These are phyloP conservation scores for Tetramorium parvispinum DNA, from an alignment of 1,140 invertebrate genomes.

Conservation along the genomic window DNA sequence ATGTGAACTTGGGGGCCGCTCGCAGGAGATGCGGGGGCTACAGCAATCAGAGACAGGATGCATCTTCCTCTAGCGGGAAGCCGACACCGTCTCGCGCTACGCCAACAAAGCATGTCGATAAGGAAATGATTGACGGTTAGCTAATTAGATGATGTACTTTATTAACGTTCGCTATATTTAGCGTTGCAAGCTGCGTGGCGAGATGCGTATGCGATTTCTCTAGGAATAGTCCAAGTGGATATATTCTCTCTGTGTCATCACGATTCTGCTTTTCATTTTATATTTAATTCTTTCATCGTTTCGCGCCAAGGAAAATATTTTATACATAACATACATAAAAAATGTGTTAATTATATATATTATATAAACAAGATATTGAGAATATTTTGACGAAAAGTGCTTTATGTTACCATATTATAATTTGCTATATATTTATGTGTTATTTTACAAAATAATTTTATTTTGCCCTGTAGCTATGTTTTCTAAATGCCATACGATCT, in stretches of 20 bases:
- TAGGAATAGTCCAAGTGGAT: background rate
- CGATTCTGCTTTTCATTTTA: background rate
- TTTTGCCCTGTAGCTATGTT: background rate
- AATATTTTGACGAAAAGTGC: background rate
- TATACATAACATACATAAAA: background rate
- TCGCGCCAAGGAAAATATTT: background rate
- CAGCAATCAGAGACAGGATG: conserved; percentile 74
- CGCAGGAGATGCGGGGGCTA: conserved; percentile 45
- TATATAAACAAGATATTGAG: background rate
- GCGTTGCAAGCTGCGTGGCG: conserved; percentile 6
- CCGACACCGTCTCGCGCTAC: conserved; percentile 17
- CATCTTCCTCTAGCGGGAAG: conserved; percentile 62
- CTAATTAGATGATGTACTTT: conserved; percentile 73
- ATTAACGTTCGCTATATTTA: conserved; percentile 69
- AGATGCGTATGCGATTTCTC: background rate
- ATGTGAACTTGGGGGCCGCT: conserved; percentile 49
- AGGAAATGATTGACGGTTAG: conserved; percentile 76
- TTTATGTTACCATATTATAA: background rate
- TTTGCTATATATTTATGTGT: background rate
- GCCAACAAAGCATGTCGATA: conserved; percentile 74
- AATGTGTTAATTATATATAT: background rate
- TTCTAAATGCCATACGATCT: background rate
- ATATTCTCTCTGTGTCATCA: background rate
- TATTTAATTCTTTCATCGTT: background rate
- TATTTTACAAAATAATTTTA: background rate